These are phyloP conservation scores for Caloenas nicobarica DNA, from an alignment of 2,113 vertebrate genomes.

Conservation along the genomic window DNA sequence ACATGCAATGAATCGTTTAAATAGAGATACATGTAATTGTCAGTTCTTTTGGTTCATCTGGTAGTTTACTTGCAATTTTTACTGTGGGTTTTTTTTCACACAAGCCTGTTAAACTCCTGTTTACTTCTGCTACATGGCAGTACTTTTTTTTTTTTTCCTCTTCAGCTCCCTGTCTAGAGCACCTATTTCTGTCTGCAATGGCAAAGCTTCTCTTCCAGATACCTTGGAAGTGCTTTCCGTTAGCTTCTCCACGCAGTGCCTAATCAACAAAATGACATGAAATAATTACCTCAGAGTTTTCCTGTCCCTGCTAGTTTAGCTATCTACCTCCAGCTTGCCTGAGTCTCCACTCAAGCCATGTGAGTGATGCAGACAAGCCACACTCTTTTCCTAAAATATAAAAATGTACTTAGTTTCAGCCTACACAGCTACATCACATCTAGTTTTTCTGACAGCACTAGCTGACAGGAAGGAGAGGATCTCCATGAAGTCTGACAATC, in stretches of 20 bases:
- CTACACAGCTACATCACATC: not conserved
- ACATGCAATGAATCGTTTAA: not conserved
- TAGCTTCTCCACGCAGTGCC: not conserved
- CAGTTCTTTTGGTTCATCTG: not conserved
- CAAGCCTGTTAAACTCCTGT: not conserved
- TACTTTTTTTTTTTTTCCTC: not conserved
- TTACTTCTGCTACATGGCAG: not conserved
- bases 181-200: not conserved
- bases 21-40: not conserved
- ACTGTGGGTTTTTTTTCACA: not conserved
- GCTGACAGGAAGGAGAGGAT: not conserved
- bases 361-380: not conserved
- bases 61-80: not conserved
- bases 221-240: not conserved
- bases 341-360: not conserved
- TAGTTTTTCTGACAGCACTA: not conserved
- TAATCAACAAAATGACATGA: not conserved
- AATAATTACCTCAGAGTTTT: not conserved
- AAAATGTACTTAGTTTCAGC: not conserved
- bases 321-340: not conserved
- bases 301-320: not conserved
- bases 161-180: not conserved
- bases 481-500: not conserved
- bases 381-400: constrained; percentile 11
- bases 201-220: not conserved